Conservation (phyloP, 2,797 vertebrate species). For the Phalloptychus januarius region DNA sequence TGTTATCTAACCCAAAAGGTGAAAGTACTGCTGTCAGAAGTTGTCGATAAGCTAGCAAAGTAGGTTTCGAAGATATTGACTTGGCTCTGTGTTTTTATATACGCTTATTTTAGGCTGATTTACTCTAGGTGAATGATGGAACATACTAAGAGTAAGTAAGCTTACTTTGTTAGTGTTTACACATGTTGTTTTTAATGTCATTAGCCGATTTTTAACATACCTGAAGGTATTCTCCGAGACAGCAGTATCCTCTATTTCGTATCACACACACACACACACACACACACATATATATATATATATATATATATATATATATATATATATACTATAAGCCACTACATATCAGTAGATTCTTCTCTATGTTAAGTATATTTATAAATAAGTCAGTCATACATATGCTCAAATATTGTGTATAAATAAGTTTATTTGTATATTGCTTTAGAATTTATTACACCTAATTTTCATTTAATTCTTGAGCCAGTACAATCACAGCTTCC, state of each 20-base stretch:
- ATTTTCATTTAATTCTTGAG: neutral
- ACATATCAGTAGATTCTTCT: neutral
- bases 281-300: too few species aligned
- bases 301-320: too few species aligned
- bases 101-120: neutral
- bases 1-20: neutral
- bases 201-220: neutral
- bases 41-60: slow-evolving; percentile 4
- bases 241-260: neutral
- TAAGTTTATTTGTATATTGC: neutral
- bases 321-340: neutral
- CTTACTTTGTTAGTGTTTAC: neutral
- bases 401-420: neutral
- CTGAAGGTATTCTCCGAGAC: neutral
- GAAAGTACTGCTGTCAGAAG: neutral
- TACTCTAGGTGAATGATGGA: neutral
- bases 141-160: neutral
- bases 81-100: neutral
- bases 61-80: neutral
- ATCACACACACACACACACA: too few species aligned
- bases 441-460: neutral
- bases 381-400: neutral
- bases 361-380: neutral
- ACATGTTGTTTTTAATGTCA: neutral
- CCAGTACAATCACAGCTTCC: neutral